Base-by-base conservation (phyloP, 2,113 vertebrate species). In the Heterotilapia buettikoferi region DNA sequence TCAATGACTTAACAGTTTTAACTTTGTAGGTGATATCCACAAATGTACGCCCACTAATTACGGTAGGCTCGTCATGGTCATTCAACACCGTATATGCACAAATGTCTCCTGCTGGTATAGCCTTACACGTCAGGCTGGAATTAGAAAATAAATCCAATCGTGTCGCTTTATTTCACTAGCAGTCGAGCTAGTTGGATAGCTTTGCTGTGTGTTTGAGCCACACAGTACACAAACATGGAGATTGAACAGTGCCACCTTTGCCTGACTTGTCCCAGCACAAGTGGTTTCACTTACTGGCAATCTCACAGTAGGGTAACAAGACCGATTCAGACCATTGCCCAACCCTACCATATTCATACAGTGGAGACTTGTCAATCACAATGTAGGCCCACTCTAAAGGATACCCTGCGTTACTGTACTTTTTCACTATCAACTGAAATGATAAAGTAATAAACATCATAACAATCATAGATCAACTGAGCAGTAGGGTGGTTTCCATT, bases 241-340 rank as follows among this genome's bases (percentile, higher is more conserved):
- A 24, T 6, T 33, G 38, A 13, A 73, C 40, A 71, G 36, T 24
- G 66, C 38, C 13, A 71, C 38, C 66, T 43, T 43, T 71, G 3
- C 7, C 14, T 71, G n/a, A 43, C 66, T 24, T 71, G 38, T 4
- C 38, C 36, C 66, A 16, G 38, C 66, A 71, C 12, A 71, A 43
- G 66, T 43, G 66, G 7, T 43, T 40, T 71, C 36, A 24, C 36
- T 43, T 43, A 71, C 12, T 71, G 66, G 36, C 1, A 71, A 71
- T 26, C 38, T 73, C 21, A 73, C 21, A 26, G 21, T 21, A 24
- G 38, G n/a, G 12, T 6, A 68, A 68, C 7, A 21, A 24, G 36
- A 71, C n/a, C 0, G 0, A 71, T 71, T 43, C n/a, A 71, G n/a
- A 71, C 16, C n/a, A 71, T 43, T 6, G 0, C n/a, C 66, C 66